phyloP scores from a whole-genome alignment of 1,140 invertebrate species.

The Dendroctonus valens region DNA sequence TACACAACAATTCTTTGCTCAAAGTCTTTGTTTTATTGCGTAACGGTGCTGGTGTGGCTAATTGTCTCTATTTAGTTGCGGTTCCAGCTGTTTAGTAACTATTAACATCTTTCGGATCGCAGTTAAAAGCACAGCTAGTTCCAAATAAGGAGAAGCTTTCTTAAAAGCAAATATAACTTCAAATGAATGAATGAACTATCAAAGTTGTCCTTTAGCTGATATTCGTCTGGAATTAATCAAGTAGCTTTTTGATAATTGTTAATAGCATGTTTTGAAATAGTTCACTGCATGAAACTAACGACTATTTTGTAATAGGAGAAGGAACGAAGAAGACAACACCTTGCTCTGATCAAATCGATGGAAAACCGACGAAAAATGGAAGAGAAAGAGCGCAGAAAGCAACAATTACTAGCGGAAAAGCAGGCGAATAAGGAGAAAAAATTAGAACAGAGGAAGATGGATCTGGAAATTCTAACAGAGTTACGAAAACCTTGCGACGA shows the following conservation, averaged over 20 bases:
- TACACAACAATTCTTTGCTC: constrained; percentile 17
- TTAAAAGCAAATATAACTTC: too few relatives aligned
- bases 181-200: too few relatives aligned
- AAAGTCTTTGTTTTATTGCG: not conserved
- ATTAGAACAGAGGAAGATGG: constrained; percentile 76
- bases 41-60: constrained; percentile 19
- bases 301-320: constrained; percentile 65
- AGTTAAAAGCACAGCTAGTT: not conserved
- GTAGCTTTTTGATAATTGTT: not conserved
- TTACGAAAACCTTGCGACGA: constrained; percentile 84
- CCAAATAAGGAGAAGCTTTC: too few relatives aligned
- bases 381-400: constrained; percentile 81
- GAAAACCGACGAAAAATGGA: constrained; percentile 84
- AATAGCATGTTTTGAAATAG: not conserved
- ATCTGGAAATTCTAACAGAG: constrained; percentile 81
- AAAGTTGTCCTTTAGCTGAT: not conserved
- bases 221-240: not conserved
- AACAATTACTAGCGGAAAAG: constrained; percentile 76
- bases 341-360: constrained; percentile 81
- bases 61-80: constrained; percentile 16
- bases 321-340: constrained; percentile 86
- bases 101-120: not conserved
- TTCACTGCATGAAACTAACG: not conserved
- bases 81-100: constrained; percentile 5
- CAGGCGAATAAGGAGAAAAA: constrained; percentile 78